Base-by-base conservation (phyloP, 1,140 invertebrate genomes). In the Drosophila littoralis region DNA sequence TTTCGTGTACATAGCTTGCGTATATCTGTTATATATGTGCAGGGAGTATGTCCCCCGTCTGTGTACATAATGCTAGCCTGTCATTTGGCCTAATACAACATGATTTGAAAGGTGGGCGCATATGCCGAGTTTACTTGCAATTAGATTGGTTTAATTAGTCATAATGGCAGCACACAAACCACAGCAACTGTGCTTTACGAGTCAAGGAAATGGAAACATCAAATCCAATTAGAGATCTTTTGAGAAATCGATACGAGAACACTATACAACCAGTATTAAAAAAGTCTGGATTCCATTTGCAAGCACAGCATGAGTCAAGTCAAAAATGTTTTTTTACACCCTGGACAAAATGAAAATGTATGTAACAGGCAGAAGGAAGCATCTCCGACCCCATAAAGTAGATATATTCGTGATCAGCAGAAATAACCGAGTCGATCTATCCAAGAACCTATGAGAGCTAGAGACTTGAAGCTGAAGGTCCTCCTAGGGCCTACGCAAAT, bases 111-210 rank as follows among this genome's bases (percentile, higher is more conserved):
- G 15, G 36, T 35, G 36, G 7, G 28, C 45, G 54, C 40, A 36
- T 40, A 32, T 10, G 51, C 36, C 38, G 28, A 85, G 77, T 81
- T 77, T 61, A 74, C 74, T 60, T 67, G 66, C 67, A 81, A 75
- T 73, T 84, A 79, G 72, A 77, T 67, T 81, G 68, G 74, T 58
- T 77, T 85, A 84, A 84, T 85, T 84, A 84, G 78, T 85, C 70
- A 85, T 85, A 80, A 84, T 33, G 38, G 22, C 36, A 33, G 61
- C 48, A 22, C 68, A 71, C 40, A 70, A 32, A 32, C 38, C 50
- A 7, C 75, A 52, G 67, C 46, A 51, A 51, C 64, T 63, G 52
- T 46, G 50, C 55, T 28, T 28, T 28, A 3, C 22, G 22, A 28
- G 22, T 28, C 40, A 33, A 45, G 12, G 17, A 48, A 48, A 28